Evolutionary conservation across 2,113 vertebrate genomes (phyloP).

Genomic region (Ptilonorhynchus violaceus): DNA sequence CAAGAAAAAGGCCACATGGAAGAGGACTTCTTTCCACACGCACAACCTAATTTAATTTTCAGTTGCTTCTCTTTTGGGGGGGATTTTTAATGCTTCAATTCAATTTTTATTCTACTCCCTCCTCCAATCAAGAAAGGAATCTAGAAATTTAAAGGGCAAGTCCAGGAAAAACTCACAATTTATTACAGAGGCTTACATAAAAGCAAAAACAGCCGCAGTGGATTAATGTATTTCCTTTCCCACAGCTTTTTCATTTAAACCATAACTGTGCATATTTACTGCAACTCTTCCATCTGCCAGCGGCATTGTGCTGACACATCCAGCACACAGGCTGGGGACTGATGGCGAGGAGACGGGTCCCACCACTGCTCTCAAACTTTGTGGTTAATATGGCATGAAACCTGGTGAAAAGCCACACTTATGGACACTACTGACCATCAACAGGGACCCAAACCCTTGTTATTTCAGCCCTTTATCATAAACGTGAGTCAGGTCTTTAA

Average conservation of each 20-base stretch:
- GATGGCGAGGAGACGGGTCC: neutral
- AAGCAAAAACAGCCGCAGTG: conserved; percentile 22
- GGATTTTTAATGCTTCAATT: neutral
- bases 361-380: neutral
- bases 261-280: conserved; percentile 27
- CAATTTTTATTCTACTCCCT: neutral
- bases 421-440: neutral
- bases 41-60: neutral
- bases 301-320: neutral
- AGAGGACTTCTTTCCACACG: neutral
- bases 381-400: neutral
- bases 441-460: neutral
- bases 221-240: conserved; percentile 62
- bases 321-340: neutral
- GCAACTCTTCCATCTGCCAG: conserved; percentile 18
- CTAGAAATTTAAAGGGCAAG: neutral
- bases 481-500: neutral
- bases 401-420: neutral
- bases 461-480: neutral
- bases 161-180: conserved; percentile 14
- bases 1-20: neutral
- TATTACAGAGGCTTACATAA: conserved; percentile 46
- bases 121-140: conserved; percentile 1
- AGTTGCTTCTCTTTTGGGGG: neutral
- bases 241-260: conserved; percentile 49